These are phyloP conservation scores for Chydorus sphaericus DNA, from an alignment of 2,888 invertebrate species.

Conservation along the genomic window DNA sequence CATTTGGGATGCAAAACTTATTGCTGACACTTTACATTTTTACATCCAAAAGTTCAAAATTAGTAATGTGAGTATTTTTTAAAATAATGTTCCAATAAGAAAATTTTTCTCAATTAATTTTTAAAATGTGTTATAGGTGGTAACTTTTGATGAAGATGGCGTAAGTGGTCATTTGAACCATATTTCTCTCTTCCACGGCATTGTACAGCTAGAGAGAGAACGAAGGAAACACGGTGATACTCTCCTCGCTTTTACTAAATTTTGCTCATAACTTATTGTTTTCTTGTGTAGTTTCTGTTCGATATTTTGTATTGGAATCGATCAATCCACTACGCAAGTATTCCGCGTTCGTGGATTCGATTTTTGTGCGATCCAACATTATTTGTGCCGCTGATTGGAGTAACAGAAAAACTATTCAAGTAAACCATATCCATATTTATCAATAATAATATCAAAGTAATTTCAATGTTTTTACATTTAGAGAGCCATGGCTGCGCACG, in stretches of 20 bases:
- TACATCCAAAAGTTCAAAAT: slow-evolving; percentile 58
- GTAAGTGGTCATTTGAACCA: slow-evolving; percentile 90
- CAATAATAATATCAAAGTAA: background rate
- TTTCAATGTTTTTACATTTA: slow-evolving; percentile 30
- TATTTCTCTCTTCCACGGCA: slow-evolving; percentile 58
- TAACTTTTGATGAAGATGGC: slow-evolving; percentile 89
- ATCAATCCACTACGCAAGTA: slow-evolving; percentile 78
- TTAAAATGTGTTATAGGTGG: slow-evolving; percentile 41
- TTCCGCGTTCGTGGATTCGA: slow-evolving; percentile 49
- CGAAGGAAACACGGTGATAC: background rate
- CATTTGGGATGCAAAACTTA: slow-evolving; percentile 56
- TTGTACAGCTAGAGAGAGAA: background rate
- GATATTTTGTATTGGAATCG: slow-evolving; percentile 67
- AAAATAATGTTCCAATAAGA: too few species aligned
- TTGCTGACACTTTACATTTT: slow-evolving; percentile 46
- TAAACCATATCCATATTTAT: slow-evolving; percentile 10
- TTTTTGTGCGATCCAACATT: slow-evolving; percentile 27
- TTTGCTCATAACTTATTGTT: background rate
- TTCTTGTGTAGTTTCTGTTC: background rate
- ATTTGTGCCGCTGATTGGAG: slow-evolving; percentile 44
- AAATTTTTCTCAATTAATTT: too few species aligned
- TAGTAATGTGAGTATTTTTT: slow-evolving; percentile 40
- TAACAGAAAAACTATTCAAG: slow-evolving; percentile 17
- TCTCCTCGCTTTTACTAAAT: too few species aligned
- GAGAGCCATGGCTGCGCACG: slow-evolving; percentile 69